Evolutionary conservation across 2,888 invertebrate species (phyloP), one percentile per base, ranked within the genome.

Genomic region (Rotaria macrura): DNA sequence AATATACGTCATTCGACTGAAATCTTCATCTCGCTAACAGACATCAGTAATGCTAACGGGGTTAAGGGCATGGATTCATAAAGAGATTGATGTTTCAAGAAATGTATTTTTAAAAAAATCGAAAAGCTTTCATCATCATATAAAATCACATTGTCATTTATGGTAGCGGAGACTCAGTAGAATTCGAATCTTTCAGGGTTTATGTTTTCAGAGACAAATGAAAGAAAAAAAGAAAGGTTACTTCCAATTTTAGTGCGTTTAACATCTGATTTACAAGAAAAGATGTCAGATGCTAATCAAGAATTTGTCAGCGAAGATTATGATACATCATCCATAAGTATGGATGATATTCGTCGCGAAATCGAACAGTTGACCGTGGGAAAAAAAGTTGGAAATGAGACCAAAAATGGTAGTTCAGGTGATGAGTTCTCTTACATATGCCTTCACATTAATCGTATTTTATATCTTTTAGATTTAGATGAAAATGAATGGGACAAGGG

Each of bases 401-500:
- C 65, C 12, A 65, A 65, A 38, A 2, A 34, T 5, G 34, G 65
- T 38, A 65, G 65, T 65, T 54, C 84, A 29, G 85, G 85, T 85
- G 83, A 79, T 20, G 34, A 20, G n/a, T 34, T 49, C 23, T 7
- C 17, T 6, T 6, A 72, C 1, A 38, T n/a, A 43, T 72, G n/a
- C 29, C 47, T 43, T 40, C 40, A 40, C 54, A 23, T 29, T 29
- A 49, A 49, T 25, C 2, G n/a, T 54, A 38, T 54, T 84, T 17
- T 49, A 1, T 72, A 14, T 49, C 14, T 40, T 7, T 49, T 52
- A 79, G 86, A 84, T 34, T 34, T 85, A 20, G 86, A 86, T 49
- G 86, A 86, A 47, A 49, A 43, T 43, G 86, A 86, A 34, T 86
- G 86, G 86, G 86, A 84, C 12, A 84, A 86, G 83, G 84, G 49